Base-by-base conservation (phyloP, 1,140 invertebrate genomes). In the Drosophila varians region DNA sequence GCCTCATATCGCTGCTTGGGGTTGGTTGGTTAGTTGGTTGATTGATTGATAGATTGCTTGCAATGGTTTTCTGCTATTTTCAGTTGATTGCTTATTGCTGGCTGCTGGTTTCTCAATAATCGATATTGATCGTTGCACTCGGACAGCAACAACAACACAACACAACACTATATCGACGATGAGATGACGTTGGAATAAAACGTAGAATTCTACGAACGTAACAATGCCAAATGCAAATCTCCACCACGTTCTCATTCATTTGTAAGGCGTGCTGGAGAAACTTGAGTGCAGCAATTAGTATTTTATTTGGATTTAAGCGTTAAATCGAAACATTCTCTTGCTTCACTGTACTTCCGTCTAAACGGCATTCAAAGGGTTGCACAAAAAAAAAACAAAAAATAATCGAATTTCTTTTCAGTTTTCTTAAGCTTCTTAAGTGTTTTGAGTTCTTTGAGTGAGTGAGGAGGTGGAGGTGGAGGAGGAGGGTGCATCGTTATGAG, bases 1-100 rank as follows among this genome's bases (percentile, higher is more conserved):
- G 80, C 76, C 80, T 86, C 80, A 86, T 79, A 53, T 68, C 64
- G 64, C 64, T 68, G 64, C 64, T 68, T 68, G 64, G 56, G 57
- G 52, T 48, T 48, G 12, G 8, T 45, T 45, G 2, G 16, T 45
- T 45, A 21, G 21, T 25, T 55, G 9, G 42, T 55, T 56, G 26
- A 46, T 70, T 43, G 38, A 31, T 66, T 61, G 57, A 26, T 62
- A 58, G 58, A 25, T 60, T 60, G 54, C 21, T 58, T 60, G 54
- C 16, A 19, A 23, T 43, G 28, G 25, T n/a, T 34, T 38, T 38
- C 42, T 55, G 53, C 25, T 31, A 5, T 9, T 46, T 43, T 6
- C n/a, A 16, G n/a, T n/a, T n/a, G n/a, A n/a, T n/a, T n/a, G n/a
- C n/a, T n/a, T n/a, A n/a, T n/a, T n/a, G n/a, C n/a, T n/a, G n/a